A percentile compares a stretch with the other conserved stretches of the same genome.
Conservation (phyloP, 2,888 invertebrate genomes). For the Psylliodes chrysocephalus region DNA sequence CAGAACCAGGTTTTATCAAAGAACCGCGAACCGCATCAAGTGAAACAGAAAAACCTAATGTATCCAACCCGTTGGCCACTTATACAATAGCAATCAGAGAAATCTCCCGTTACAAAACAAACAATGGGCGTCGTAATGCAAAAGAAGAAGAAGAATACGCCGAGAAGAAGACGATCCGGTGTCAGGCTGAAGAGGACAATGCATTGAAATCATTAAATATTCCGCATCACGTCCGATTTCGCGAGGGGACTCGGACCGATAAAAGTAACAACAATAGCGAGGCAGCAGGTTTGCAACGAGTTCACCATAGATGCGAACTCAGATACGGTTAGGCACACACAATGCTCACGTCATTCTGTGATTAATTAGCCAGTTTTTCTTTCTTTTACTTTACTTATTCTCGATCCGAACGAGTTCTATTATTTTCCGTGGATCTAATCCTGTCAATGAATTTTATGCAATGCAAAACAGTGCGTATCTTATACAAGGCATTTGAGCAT, state of each 20-base stretch:
- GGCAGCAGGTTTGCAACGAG: constrained; percentile 55
- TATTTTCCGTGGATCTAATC: neutral
- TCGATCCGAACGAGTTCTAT: constrained; percentile 3
- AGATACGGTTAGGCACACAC: constrained; percentile 56
- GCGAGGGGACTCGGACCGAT: constrained; percentile 55
- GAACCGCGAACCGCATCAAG: constrained; percentile 16
- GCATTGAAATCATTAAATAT: constrained; percentile 58
- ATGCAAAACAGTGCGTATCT: no score
- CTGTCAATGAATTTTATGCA: constrained; percentile 2
- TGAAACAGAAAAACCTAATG: constrained; percentile 26
- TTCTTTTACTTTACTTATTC: constrained; percentile 41
- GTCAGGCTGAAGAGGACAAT: constrained; percentile 55
- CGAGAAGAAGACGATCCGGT: constrained; percentile 55
- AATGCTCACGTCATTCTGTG: constrained; percentile 57
- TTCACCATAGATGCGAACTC: constrained; percentile 54
- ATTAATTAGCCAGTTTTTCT: constrained; percentile 56
- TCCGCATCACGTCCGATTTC: constrained; percentile 58
- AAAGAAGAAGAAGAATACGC: constrained; percentile 51
- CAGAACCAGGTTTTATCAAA: constrained; percentile 22
- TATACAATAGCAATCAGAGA: constrained; percentile 46
- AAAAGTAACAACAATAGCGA: constrained; percentile 56
- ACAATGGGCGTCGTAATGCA: constrained; percentile 54
- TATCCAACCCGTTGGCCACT: constrained; percentile 34
- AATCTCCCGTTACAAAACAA: constrained; percentile 51
- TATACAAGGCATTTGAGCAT: no score